Evolutionary conservation across 1,140 invertebrate genomes (phyloP).

Genomic region (Leguminivora glycinivorella): DNA sequence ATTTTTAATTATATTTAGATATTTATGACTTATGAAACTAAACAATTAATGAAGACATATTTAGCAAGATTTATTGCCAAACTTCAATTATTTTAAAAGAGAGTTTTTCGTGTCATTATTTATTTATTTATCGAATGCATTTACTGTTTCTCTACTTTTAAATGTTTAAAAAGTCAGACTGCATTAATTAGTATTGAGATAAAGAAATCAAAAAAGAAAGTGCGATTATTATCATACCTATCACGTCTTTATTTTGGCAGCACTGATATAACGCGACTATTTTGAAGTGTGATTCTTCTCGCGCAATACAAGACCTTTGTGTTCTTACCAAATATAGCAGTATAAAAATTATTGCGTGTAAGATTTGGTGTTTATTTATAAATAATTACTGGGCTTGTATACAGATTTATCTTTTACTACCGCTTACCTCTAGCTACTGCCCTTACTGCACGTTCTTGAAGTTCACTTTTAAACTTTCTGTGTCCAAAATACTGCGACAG

Average conservation of each 20-base stretch:
- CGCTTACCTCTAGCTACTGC: conserved; percentile 75
- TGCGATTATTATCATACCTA: conserved; percentile 6
- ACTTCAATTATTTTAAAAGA: no score
- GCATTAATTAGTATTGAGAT: neutral
- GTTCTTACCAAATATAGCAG: conserved; percentile 27
- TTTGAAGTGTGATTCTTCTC: conserved; percentile 22
- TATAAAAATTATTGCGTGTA: conserved; percentile 32
- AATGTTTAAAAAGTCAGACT: no score
- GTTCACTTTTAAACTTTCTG: conserved; percentile 78
- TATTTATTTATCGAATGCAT: no score
- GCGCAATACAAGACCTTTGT: conserved; percentile 19
- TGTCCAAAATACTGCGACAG: conserved; percentile 78
- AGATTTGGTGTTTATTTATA: conserved; percentile 28
- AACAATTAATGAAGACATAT: no score
- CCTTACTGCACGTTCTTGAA: conserved; percentile 77
- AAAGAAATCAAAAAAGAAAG: conserved; percentile 20
- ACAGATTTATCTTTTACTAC: neutral
- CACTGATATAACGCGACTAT: conserved; percentile 26
- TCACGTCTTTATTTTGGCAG: conserved; percentile 24
- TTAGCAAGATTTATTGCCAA: no score
- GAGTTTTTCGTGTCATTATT: no score
- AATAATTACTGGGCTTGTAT: conserved; percentile 1
- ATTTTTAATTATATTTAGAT: no score
- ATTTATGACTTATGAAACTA: no score
- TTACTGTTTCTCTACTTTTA: no score